Evolutionary conservation across 2,797 vertebrate species (phyloP).

Genomic region (Chrysocyon brachyurus): DNA sequence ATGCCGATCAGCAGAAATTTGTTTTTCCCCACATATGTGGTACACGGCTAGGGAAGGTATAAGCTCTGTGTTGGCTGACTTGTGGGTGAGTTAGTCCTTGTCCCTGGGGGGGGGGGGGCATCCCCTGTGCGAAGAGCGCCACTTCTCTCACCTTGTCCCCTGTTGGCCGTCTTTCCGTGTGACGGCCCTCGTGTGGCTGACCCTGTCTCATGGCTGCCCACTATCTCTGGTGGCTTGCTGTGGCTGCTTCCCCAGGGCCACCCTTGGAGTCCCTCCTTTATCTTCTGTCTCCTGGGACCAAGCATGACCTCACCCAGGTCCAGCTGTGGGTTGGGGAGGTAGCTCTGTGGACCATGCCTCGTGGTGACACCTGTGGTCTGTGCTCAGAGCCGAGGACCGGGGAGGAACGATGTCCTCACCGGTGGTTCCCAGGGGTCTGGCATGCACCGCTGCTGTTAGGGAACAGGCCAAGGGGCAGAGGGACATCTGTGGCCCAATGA

Average conservation of each 20-base stretch:
- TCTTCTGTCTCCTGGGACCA: not conserved
- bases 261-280: not conserved
- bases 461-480: not conserved
- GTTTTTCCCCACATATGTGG: not conserved
- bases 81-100: not conserved
- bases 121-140: not conserved
- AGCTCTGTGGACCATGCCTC: not conserved
- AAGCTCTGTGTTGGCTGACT: not conserved
- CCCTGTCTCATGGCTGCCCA: not conserved
- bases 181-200: not conserved
- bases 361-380: not conserved
- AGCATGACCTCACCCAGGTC: not conserved
- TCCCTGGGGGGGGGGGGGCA: not conserved
- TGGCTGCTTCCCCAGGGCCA: not conserved
- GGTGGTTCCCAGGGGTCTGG: not conserved
- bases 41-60: not conserved
- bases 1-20: not conserved
- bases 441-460: not conserved
- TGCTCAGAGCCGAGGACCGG: not conserved
- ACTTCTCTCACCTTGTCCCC: not conserved
- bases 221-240: not conserved
- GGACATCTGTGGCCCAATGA: not conserved
- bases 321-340: not conserved
- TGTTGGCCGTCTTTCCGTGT: no score
- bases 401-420: not conserved